Percentiles rank a stretch among this genome's conserved stretches.
These are phyloP conservation scores for Actinemys pallida DNA, from an alignment of 2,113 vertebrate genomes.

Conservation along the genomic window DNA sequence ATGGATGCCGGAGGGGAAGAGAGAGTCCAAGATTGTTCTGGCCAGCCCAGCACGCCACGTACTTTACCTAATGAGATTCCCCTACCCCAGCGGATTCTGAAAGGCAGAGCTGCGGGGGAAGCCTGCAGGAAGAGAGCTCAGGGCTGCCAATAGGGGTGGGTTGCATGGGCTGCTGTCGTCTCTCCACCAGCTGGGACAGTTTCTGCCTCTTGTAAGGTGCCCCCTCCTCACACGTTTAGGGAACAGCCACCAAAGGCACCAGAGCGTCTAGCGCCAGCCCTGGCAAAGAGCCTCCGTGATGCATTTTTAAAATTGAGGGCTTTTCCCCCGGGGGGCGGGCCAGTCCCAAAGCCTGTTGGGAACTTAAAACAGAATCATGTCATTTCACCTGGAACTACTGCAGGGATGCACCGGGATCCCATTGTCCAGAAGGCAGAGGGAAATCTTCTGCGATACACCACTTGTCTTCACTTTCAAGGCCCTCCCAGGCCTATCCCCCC, in stretches of 20 bases:
- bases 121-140: not conserved
- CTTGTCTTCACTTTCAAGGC: not conserved
- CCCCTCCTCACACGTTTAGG: not conserved
- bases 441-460: not conserved
- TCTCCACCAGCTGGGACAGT: not conserved
- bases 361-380: not conserved
- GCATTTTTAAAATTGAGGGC: not conserved
- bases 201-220: not conserved
- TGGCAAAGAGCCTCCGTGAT: not conserved
- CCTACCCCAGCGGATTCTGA: not conserved
- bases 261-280: not conserved
- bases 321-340: not conserved
- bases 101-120: not conserved
- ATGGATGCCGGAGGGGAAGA: fast-evolving
- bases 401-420: not conserved
- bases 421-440: not conserved
- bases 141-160: not conserved
- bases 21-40: not conserved
- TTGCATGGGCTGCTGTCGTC: not conserved
- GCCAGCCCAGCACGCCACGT: not conserved
- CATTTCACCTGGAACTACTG: not conserved
- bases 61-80: not conserved
- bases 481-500: not conserved
- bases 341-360: not conserved
- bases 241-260: not conserved